Conservation (phyloP, 2,113 vertebrate genomes). For the Rhipidura dahli region DNA sequence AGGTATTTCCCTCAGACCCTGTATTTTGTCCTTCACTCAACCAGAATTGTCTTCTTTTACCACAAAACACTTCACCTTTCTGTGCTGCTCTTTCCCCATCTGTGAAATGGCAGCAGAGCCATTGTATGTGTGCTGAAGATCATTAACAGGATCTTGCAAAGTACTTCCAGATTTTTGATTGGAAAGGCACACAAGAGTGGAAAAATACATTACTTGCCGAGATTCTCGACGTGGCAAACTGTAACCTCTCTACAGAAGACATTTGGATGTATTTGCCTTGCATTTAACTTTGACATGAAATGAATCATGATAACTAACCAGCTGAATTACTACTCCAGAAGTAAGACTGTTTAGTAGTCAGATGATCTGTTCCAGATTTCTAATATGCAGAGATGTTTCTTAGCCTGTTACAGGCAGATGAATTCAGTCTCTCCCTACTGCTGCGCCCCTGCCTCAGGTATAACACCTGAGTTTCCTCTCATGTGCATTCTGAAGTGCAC, state of each 20-base stretch:
- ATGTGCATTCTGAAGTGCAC: background rate
- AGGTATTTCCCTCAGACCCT: background rate
- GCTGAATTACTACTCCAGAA: background rate
- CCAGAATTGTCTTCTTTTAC: background rate
- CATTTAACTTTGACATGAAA: background rate
- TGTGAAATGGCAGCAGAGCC: background rate
- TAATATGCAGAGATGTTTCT: background rate
- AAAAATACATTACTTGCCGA: background rate
- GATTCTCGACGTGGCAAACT: conserved; percentile 1
- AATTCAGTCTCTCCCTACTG: background rate
- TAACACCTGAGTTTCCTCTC: background rate
- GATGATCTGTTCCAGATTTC: background rate
- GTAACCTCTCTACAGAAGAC: background rate
- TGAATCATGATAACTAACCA: background rate
- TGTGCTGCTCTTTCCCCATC: background rate
- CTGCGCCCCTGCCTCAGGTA: background rate
- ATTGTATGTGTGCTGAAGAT: background rate
- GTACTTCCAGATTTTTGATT: conserved; percentile 14
- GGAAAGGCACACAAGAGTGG: background rate
- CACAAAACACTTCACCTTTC: background rate
- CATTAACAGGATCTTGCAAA: background rate
- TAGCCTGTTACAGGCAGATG: background rate
- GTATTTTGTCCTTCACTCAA: background rate
- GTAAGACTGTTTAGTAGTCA: background rate
- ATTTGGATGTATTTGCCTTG: background rate